Percentiles rank a stretch among this genome's conserved stretches.
These are phyloP conservation scores for Callospermophilus lateralis DNA, from an alignment of 2,113 vertebrate genomes.

Conservation along the genomic window DNA sequence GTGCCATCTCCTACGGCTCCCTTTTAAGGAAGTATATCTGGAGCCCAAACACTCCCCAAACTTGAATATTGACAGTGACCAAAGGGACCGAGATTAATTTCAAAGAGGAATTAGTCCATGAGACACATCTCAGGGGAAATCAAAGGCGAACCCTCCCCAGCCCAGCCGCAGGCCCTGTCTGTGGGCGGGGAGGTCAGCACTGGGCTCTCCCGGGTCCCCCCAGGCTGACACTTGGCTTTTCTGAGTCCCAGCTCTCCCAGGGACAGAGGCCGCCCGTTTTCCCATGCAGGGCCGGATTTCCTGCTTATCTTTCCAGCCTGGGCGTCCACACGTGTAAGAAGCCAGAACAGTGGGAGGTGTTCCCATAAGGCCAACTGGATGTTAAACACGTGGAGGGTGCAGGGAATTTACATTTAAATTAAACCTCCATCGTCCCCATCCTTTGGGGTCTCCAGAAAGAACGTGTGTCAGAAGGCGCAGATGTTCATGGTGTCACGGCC, in stretches of 20 bases:
- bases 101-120: background rate
- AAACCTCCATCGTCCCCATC: background rate
- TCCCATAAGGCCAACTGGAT: background rate
- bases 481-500: no score
- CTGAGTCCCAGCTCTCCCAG: background rate
- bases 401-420: slow-evolving; percentile 55
- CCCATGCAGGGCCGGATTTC: slow-evolving; percentile 51
- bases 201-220: background rate
- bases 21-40: background rate
- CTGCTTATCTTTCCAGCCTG: slow-evolving; percentile 74
- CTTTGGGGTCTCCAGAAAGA: background rate
- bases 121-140: background rate
- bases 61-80: slow-evolving; percentile 46
- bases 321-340: background rate
- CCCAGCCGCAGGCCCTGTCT: background rate
- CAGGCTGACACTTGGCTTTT: background rate
- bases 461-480: no score
- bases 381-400: background rate
- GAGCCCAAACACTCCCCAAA: background rate
- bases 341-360: slow-evolving; percentile 32
- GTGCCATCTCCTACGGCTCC: background rate
- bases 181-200: background rate
- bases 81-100: slow-evolving; percentile 16
- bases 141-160: background rate
- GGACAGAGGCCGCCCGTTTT: background rate